phyloP scores from a whole-genome alignment of 2,113 vertebrate genomes.

The Onychorhynchus coronatus region DNA sequence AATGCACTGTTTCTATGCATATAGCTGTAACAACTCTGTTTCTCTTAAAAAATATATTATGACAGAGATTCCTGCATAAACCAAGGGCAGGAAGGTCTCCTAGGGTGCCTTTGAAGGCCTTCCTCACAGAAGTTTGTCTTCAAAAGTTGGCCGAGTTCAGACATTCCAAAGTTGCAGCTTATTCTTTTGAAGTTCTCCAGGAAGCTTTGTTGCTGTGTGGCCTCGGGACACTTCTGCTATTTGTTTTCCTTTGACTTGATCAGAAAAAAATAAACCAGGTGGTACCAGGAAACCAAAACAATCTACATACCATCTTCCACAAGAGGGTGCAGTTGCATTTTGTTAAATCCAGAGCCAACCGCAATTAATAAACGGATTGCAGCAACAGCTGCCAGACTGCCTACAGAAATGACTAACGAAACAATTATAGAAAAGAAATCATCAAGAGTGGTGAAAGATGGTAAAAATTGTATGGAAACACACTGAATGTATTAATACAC shows the following conservation, averaged over 20 bases:
- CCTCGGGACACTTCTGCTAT: slow-evolving; percentile 9
- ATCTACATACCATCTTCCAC: not conserved
- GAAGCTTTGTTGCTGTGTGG: slow-evolving; percentile 16
- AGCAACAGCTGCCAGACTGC: not conserved
- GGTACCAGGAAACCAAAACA: not conserved
- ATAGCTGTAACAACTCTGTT: not conserved
- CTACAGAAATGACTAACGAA: slow-evolving; percentile 18
- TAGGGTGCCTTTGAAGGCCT: not conserved
- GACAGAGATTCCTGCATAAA: not conserved
- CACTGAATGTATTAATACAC: not conserved
- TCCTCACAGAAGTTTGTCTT: not conserved
- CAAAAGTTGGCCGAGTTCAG: not conserved
- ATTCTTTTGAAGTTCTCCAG: not conserved
- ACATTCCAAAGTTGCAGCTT: not conserved
- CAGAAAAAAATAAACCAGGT: not conserved
- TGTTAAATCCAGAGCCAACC: not conserved
- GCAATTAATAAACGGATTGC: not conserved
- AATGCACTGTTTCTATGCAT: not conserved
- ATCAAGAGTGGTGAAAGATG: not conserved
- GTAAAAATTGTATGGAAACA: not conserved
- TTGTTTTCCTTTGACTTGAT: slow-evolving; percentile 17
- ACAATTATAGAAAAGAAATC: not conserved
- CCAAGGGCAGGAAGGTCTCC: not conserved
- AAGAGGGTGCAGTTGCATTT: slow-evolving; percentile 53
- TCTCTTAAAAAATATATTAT: not conserved